Percentiles rank a stretch among this genome's conserved stretches.
Evolutionary conservation across 2,797 vertebrate genomes (phyloP).

Genomic region (Euthynnus affinis): DNA sequence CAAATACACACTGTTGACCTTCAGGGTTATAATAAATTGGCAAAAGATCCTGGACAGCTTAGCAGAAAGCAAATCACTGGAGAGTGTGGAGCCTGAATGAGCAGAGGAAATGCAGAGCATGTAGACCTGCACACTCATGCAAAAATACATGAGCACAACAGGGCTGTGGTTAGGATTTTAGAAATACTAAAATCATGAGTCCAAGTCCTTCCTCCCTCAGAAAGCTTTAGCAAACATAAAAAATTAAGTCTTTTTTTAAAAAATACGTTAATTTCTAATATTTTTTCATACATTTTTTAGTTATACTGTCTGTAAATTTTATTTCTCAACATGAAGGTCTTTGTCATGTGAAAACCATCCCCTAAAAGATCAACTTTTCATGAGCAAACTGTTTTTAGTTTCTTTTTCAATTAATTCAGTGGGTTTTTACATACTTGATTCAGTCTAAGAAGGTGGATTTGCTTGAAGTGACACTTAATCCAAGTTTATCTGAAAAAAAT

Average conservation of each 20-base stretch:
- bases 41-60: constrained; percentile 36
- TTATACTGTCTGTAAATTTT: not conserved
- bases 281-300: not conserved
- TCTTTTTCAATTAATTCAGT: not conserved
- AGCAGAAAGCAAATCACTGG: constrained; percentile 33
- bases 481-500: not conserved
- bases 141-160: constrained; percentile 24
- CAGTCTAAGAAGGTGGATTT: not conserved
- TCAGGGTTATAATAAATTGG: constrained; percentile 33
- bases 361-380: not conserved
- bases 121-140: constrained; percentile 3
- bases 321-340: not conserved
- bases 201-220: not conserved
- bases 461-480: not conserved
- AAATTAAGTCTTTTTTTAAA: not conserved
- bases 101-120: constrained; percentile 13
- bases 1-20: constrained; percentile 39
- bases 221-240: not conserved
- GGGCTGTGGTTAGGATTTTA: not conserved
- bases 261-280: not conserved
- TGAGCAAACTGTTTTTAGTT: not conserved
- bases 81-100: constrained; percentile 10
- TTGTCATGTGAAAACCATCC: not conserved
- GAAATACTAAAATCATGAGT: not conserved
- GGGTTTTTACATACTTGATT: not conserved